These are phyloP conservation scores for Ictalurus furcatus DNA, from an alignment of 2,113 vertebrate genomes.

Conservation along the genomic window DNA sequence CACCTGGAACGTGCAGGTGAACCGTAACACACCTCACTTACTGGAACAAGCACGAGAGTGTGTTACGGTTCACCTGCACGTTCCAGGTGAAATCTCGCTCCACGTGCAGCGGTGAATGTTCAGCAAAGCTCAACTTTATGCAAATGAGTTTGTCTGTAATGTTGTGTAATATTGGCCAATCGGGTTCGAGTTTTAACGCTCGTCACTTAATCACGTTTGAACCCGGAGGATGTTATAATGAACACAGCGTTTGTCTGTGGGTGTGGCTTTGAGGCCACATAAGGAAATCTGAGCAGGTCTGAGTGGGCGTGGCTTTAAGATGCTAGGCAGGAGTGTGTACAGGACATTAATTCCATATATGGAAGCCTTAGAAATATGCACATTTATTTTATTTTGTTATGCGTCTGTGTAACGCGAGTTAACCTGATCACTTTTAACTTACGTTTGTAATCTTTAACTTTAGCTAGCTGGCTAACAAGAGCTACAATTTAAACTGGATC, in stretches of 20 bases:
- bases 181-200: background rate
- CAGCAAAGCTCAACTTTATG: background rate
- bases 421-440: background rate
- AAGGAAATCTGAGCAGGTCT: background rate
- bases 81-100: background rate
- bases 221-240: background rate
- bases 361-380: background rate
- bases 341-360: background rate
- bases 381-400: background rate
- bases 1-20: too few species aligned
- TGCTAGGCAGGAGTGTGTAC: background rate
- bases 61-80: background rate
- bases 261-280: background rate
- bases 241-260: background rate
- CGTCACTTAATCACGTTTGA: background rate
- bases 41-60: too few species aligned
- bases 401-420: background rate
- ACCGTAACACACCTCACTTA: too few species aligned
- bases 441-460: background rate
- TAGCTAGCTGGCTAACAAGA: background rate
- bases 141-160: background rate
- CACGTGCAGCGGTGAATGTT: background rate
- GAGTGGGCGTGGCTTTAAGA: background rate
- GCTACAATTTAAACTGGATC: background rate
- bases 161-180: too few species aligned